These are phyloP conservation scores for Drosophila fungiperda DNA, from an alignment of 2,888 invertebrate species.

Conservation along the genomic window DNA sequence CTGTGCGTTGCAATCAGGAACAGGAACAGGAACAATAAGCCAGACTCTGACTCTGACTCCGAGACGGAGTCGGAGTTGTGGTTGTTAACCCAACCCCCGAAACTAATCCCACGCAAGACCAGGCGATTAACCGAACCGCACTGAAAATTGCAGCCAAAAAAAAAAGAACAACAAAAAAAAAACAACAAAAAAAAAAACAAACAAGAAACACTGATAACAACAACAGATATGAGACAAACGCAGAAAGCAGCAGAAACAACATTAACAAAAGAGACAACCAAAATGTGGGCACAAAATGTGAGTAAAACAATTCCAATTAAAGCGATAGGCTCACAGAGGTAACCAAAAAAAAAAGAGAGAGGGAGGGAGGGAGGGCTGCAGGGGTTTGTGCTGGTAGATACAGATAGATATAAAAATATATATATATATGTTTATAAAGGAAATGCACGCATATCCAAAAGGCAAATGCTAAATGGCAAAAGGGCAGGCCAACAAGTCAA, in stretches of 20 bases:
- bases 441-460: constrained; percentile 54
- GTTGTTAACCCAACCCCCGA: constrained; percentile 5
- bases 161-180: constrained; percentile 26
- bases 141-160: constrained; percentile 64
- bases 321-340: constrained; percentile 48
- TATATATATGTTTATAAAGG: constrained; percentile 38
- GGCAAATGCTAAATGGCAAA: constrained; percentile 29
- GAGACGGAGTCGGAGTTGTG: constrained; percentile 3
- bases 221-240: constrained; percentile 56
- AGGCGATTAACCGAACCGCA: constrained; percentile 65
- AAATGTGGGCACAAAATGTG: constrained; percentile 64
- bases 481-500: constrained; percentile 49
- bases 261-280: constrained; percentile 55
- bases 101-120: constrained; percentile 65
- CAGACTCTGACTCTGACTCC: constrained; percentile 1
- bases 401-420: constrained; percentile 20
- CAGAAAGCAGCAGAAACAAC: constrained; percentile 26
- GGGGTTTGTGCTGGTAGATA: constrained; percentile 21
- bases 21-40: constrained; percentile 58
- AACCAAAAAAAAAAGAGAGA: neutral
- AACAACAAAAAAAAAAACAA: constrained; percentile 1
- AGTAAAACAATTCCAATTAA: constrained; percentile 73
- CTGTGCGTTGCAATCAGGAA: constrained; percentile 65
- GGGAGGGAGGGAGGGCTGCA: neutral
- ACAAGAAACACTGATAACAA: constrained; percentile 58